Base-by-base conservation (phyloP, 64 coral and sea anemone genomes). In the Trachythela sp. region DNA sequence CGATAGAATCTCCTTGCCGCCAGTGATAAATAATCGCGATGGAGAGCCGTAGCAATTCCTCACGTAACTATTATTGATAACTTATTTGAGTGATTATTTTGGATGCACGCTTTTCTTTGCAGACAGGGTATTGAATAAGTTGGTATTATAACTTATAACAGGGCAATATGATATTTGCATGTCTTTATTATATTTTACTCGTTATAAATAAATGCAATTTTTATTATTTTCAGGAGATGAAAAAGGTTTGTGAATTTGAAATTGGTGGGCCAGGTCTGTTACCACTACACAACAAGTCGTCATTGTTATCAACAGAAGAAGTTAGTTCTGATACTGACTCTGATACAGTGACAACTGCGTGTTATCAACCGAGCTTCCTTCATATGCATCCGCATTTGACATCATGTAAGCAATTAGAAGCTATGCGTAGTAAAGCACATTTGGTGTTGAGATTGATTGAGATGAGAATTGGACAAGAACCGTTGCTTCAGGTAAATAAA, bases 381-480 rank as follows among this genome's bases (percentile, higher is more conserved):
- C 89, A 94, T 29, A 87, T 99, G 89, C 96, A 99, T 30, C 96
- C 96, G 36, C 96, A 99, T 33, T 86, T 99, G 76, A 99, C 93
- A 0, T 85, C 90, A 33, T 90, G 88, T 38, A 94, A 93, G 45
- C 94, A 99, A 31, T 76, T 91, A 26, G 93, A 99, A 27, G 92
- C 94, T 0, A 83, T 91, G 1, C 89, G 80, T 54, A 95, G 96
- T 84, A 99, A 99, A 75, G 90, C 96, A 48, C 93, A 95, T 67
- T 91, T 99, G 34, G 96, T 99, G 36, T 86, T 99, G 20, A 92
- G 95, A 84, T 94, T 98, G 93, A 98, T 98, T 89, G 95, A 98
- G 83, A 98, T 92, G 85, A 85, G 95, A 50, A 98, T 98, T 60
- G 95, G 95, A 77, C 95, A 98, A 71, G 95, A 98, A 27, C 95